A percentile compares a stretch with the other conserved stretches of the same genome.
These are phyloP conservation scores for Gorsachius magnificus DNA, from an alignment of 2,797 vertebrate genomes.

Conservation along the genomic window DNA sequence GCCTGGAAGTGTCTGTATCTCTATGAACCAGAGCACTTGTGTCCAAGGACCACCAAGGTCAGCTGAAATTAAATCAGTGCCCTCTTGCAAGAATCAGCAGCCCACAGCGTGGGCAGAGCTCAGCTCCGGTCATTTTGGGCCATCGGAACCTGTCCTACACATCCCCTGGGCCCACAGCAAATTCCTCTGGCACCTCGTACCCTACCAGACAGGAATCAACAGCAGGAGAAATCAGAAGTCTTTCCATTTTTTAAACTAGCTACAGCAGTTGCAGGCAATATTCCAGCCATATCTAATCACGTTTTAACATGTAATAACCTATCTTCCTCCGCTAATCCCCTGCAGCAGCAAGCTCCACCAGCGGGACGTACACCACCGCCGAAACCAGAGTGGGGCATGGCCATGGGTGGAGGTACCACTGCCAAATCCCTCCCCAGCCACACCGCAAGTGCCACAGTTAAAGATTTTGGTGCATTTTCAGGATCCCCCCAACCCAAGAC, in stretches of 20 bases:
- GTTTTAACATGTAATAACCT: conserved; percentile 28
- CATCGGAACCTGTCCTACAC: background rate
- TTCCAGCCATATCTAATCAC: background rate
- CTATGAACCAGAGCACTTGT: rapidly evolving
- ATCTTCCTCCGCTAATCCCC: background rate
- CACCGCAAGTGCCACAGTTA: background rate
- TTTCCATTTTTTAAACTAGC: background rate
- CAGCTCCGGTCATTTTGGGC: rapidly evolving
- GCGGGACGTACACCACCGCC: background rate
- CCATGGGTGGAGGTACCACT: background rate
- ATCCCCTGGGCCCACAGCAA: background rate
- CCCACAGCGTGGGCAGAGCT: background rate
- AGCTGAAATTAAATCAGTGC: background rate
- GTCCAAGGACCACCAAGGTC: background rate
- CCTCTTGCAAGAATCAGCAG: background rate
- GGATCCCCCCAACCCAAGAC: background rate
- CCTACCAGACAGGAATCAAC: background rate
- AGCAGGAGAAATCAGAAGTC: background rate
- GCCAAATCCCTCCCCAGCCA: background rate
- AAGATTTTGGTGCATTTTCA: background rate
- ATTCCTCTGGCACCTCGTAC: background rate
- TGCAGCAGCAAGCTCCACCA: background rate
- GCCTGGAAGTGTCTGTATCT: rapidly evolving
- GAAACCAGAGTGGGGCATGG: background rate
- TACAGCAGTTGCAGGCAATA: background rate